A percentile compares a stretch with the other conserved stretches of the same genome.
Evolutionary conservation across 2,113 vertebrate species (phyloP).

Genomic region (Cyprinodon brontotheroides): DNA sequence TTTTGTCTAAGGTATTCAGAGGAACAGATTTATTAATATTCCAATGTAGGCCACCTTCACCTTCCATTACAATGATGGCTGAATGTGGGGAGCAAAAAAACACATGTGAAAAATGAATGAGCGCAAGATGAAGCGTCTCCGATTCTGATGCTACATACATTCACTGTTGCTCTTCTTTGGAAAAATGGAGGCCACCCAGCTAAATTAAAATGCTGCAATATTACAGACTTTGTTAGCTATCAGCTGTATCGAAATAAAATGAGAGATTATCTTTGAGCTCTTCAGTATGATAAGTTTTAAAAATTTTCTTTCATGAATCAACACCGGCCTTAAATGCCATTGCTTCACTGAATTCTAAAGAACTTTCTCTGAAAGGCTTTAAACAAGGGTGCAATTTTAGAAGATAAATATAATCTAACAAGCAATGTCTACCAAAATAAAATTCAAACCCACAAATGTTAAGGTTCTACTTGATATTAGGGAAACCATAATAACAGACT

Average conservation of each 20-base stretch:
- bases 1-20: slow-evolving; percentile 68
- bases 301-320: slow-evolving; percentile 1
- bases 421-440: neutral
- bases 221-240: slow-evolving; percentile 9
- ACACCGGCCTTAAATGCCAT: neutral
- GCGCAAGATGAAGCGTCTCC: slow-evolving; percentile 45
- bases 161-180: slow-evolving; percentile 14
- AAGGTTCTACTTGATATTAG: slow-evolving; percentile 14
- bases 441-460: slow-evolving; percentile 12
- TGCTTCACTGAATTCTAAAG: neutral
- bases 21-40: slow-evolving; percentile 78
- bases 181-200: slow-evolving; percentile 19
- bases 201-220: slow-evolving; percentile 12
- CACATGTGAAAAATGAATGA: slow-evolving; percentile 67
- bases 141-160: slow-evolving; percentile 35
- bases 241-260: neutral
- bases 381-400: neutral
- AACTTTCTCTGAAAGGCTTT: slow-evolving; percentile 1
- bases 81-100: slow-evolving; percentile 45
- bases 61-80: slow-evolving; percentile 71
- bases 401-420: slow-evolving; percentile 1
- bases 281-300: neutral
- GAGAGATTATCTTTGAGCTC: neutral
- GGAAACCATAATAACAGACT: slow-evolving; percentile 37
- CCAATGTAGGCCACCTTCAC: slow-evolving; percentile 72